Conservation (phyloP, 2,888 invertebrate genomes). For the Bedellia somnulentella region DNA sequence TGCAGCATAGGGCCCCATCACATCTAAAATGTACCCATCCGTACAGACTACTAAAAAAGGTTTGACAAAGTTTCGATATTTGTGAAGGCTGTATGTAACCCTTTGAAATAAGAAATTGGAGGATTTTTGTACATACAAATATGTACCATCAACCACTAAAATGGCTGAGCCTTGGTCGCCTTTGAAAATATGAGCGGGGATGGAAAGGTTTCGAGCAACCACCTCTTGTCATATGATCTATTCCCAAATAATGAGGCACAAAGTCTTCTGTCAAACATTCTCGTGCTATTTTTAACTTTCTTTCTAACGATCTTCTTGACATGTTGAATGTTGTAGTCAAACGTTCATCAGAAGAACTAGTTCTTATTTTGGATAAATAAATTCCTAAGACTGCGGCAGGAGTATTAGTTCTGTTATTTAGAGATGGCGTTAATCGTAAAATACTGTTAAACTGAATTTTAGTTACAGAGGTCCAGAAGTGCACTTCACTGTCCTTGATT, state of each 20-base stretch:
- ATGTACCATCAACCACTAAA: conserved; percentile 6
- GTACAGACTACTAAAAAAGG: conserved; percentile 8
- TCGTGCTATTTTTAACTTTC: no score
- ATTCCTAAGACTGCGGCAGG: neutral
- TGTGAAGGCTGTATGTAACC: conserved; percentile 6
- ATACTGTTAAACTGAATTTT: neutral
- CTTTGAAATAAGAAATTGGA: conserved; percentile 1
- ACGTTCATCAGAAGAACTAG: neutral
- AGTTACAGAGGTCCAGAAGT: neutral
- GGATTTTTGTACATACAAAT: conserved; percentile 5
- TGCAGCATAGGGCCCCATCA: conserved; percentile 6
- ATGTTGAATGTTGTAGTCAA: neutral
- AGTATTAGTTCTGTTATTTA: no score
- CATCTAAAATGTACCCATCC: conserved; percentile 7
- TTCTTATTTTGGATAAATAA: neutral
- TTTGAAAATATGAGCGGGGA: neutral
- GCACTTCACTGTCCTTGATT: neutral
- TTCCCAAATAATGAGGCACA: neutral
- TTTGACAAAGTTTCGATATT: conserved; percentile 6
- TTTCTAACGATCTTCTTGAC: neutral
- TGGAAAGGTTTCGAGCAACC: neutral
- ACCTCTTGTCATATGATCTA: neutral
- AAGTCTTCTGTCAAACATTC: neutral
- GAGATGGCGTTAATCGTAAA: neutral
- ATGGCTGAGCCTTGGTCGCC: conserved; percentile 1